These are phyloP conservation scores for Bombycilla garrulus DNA, from an alignment of 2,113 vertebrate genomes.

Conservation along the genomic window DNA sequence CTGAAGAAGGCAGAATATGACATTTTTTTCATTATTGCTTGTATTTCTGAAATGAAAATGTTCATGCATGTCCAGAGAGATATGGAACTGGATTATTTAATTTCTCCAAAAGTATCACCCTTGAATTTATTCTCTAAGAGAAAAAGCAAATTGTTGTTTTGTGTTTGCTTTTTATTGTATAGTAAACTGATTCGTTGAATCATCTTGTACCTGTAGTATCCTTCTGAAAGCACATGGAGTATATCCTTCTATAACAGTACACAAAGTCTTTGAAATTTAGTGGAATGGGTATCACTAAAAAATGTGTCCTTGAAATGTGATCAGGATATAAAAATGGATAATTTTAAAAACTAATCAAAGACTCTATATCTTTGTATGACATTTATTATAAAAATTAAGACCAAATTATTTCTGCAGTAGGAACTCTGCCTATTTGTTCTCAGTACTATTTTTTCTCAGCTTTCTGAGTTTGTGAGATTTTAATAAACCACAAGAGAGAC, in stretches of 20 bases:
- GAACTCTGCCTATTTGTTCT: not conserved
- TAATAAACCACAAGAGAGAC: not conserved
- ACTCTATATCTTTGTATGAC: not conserved
- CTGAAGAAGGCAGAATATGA: not conserved
- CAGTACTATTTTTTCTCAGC: not conserved
- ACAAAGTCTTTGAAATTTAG: not conserved
- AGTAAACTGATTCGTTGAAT: not conserved
- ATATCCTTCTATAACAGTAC: not conserved
- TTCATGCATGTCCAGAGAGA: not conserved
- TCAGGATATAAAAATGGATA: not conserved
- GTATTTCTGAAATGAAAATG: not conserved
- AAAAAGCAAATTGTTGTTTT: not conserved
- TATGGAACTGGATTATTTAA: not conserved
- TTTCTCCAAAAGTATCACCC: not conserved
- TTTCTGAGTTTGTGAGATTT: not conserved
- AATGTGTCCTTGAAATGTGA: not conserved
- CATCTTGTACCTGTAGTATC: not conserved
- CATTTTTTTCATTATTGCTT: not conserved
- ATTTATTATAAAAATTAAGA: not conserved
- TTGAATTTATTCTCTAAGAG: not conserved
- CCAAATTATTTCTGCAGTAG: not conserved
- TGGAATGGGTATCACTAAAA: not conserved
- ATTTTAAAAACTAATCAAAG: not conserved
- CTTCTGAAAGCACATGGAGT: not conserved
- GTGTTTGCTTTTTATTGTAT: not conserved